Base-by-base conservation (phyloP, 30 jellyfish, hydroid and myxozoan species). In the Hydractinia echinata region DNA sequence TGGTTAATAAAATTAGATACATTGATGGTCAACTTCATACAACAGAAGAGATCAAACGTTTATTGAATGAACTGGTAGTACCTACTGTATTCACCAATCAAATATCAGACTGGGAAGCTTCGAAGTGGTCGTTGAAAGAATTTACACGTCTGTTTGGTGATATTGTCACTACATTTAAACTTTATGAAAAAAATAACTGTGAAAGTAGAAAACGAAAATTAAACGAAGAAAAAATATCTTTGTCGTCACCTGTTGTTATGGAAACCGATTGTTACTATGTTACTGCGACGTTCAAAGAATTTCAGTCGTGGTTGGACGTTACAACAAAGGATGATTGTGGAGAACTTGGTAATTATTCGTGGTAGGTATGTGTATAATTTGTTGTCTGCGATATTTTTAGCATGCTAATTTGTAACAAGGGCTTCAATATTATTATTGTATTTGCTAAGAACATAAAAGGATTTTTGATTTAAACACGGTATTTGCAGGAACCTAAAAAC, bases 21-120 rank as follows among this genome's bases (percentile, higher is more conserved):
- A 20, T 61, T 9, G 87, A 80, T 66, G 87, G 84, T 30, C 14
- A 54, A 62, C 6, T 10, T 61, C 49, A 51, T 0, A 19, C 73
- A 20, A 51, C 69, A 13, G 86, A 54, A 18, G 79, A 85, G 30
- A 84, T 85, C 6, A 51, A 76, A 54, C 51, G 72, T 7, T 15
- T 85, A 55, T 61, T 89, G 6, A 8, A 6, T 3, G 5, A 66
- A 55, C 15, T 74, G 53, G 51, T 30, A 19, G 76, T 66, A 53
- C 97, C 97, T 4, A 7, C 85, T 16, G 85, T 89, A 1, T 79
- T 89, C 54, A 72, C 74, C 44, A 85, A 76, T 73, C 85, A 81
- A 92, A 80, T 89, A 4, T 82, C 73, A n/a, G 76, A 89, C 14
- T 89, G 97, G 97, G 54, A 81, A 70, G 73, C 95, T 6, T 51